These are phyloP conservation scores for Dinocampus coccinellae DNA, from an alignment of 2,888 invertebrate species.

Conservation along the genomic window DNA sequence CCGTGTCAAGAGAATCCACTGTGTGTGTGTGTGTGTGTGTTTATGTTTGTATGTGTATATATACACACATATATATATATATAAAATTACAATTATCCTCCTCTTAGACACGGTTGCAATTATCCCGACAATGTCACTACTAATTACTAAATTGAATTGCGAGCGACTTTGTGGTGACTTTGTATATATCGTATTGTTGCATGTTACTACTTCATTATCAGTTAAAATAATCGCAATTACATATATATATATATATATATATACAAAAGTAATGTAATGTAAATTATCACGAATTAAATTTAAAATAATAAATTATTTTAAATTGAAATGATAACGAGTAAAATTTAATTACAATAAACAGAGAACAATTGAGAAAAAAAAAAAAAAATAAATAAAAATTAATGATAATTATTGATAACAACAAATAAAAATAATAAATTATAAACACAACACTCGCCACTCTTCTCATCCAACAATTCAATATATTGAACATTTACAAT, in stretches of 20 bases:
- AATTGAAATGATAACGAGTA: conserved; percentile 3
- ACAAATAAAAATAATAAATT: too few species aligned
- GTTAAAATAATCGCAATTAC: not conserved
- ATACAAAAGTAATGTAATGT: not conserved
- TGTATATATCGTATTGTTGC: not conserved
- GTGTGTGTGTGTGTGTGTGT: too few species aligned
- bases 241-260: not conserved
- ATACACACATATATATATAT: too few species aligned
- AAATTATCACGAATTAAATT: conserved; percentile 3
- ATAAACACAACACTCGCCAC: too few species aligned
- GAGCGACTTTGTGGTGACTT: conserved; percentile 33
- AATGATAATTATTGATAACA: too few species aligned
- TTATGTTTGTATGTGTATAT: too few species aligned
- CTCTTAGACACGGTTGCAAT: conserved; percentile 53
- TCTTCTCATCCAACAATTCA: too few species aligned
- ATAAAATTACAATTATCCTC: conserved; percentile 61
- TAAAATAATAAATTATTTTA: conserved; percentile 1
- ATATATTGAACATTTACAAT: too few species aligned
- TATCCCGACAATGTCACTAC: conserved; percentile 64
- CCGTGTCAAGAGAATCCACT: not conserved
- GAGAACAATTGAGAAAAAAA: too few species aligned
- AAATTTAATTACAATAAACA: not conserved
- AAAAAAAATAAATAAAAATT: not conserved
- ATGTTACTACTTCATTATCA: not conserved
- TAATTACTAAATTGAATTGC: conserved; percentile 64